Conservation (phyloP, 1,140 invertebrate species). For the Archegozetes longisetosus region DNA sequence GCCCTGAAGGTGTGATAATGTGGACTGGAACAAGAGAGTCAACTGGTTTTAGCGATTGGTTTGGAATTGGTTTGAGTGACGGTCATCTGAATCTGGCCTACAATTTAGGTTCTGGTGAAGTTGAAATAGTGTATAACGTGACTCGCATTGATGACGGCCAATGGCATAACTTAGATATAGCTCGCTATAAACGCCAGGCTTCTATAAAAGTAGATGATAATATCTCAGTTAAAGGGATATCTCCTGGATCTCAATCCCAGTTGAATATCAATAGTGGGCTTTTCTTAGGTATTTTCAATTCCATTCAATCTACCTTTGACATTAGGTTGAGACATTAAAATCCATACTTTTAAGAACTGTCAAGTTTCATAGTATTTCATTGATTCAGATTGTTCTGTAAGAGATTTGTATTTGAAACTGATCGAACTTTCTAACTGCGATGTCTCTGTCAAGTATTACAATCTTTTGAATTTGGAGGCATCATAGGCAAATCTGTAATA, state of each 20-base stretch:
- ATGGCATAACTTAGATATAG: constrained; percentile 48
- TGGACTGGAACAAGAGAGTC: too few species aligned
- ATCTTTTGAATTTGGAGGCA: too few species aligned
- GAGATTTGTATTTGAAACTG: too few species aligned
- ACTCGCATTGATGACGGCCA: constrained; percentile 76
- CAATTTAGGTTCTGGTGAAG: constrained; percentile 39
- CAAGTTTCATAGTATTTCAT: too few species aligned
- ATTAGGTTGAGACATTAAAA: too few species aligned
- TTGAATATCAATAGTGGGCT: constrained; percentile 67
- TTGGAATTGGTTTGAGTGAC: constrained; percentile 63
- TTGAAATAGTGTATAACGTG: constrained; percentile 55
- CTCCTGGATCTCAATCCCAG: constrained; percentile 63
- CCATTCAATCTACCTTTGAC: too few species aligned
- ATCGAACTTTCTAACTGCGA: too few species aligned
- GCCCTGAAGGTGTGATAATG: neutral
- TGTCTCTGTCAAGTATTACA: too few species aligned
- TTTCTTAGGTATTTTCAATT: constrained; percentile 74
- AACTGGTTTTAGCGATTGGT: constrained; percentile 62
- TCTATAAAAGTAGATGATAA: constrained; percentile 55
- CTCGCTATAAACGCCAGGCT: constrained; percentile 1
- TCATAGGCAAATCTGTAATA: too few species aligned
- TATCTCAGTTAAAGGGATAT: constrained; percentile 51
- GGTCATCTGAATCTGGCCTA: constrained; percentile 45
- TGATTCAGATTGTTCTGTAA: too few species aligned
- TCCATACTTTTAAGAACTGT: too few species aligned